These are phyloP conservation scores for Muraenolepis orangiensis DNA, from an alignment of 2,797 vertebrate species.

Conservation along the genomic window DNA sequence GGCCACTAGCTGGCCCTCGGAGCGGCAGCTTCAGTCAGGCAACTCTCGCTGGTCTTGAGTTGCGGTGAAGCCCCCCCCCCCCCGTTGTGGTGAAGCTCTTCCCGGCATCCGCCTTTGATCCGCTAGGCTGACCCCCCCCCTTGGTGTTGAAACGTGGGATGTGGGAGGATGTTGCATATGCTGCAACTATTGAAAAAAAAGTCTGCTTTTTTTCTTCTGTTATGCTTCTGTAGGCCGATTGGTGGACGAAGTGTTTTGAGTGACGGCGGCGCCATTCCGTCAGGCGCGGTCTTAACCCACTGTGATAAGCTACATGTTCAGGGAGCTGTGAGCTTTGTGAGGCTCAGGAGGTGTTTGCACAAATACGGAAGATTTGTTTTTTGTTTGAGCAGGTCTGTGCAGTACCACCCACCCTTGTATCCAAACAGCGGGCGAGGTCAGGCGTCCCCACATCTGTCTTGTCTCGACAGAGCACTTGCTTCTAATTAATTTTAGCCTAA, in stretches of 20 bases:
- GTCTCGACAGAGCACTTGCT: background rate
- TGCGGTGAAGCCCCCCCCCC: constrained; percentile 36
- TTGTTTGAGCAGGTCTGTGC: background rate
- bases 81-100: background rate
- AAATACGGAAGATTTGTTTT: background rate
- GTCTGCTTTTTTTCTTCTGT: background rate
- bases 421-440: background rate
- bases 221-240: background rate
- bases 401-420: background rate
- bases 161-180: background rate
- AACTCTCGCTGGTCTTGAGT: constrained; percentile 62
- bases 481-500: constrained; percentile 13
- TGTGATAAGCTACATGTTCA: background rate
- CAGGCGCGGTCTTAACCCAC: background rate
- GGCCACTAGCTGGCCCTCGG: no score
- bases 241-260: no score
- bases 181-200: background rate
- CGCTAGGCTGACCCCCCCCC: constrained; percentile 21
- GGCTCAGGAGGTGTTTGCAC: background rate
- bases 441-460: background rate
- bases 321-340: background rate
- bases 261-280: background rate
- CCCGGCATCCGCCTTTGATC: constrained; percentile 34
- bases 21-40: no score
- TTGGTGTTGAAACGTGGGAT: background rate